phyloP scores from a whole-genome alignment of 2,113 vertebrate species.

The Sclerurus mexicanus region DNA sequence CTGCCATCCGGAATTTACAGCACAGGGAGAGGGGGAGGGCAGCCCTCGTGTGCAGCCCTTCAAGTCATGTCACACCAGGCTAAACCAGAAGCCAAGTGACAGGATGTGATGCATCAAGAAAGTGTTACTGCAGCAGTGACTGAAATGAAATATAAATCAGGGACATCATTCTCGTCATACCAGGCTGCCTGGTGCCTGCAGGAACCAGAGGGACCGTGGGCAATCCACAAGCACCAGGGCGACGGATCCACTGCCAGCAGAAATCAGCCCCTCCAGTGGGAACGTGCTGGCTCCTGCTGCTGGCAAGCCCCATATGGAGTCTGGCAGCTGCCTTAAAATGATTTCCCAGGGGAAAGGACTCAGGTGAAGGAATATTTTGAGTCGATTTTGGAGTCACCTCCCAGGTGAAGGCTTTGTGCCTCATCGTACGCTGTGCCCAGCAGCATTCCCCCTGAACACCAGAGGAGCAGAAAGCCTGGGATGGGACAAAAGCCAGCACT shows the following conservation, averaged over 20 bases:
- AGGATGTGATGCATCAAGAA: not conserved
- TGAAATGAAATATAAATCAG: not conserved
- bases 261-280: not conserved
- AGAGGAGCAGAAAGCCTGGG: no score
- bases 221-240: not conserved
- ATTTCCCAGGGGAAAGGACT: not conserved
- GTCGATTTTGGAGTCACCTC: not conserved
- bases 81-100: not conserved
- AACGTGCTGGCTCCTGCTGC: fast-evolving
- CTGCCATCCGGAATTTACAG: not conserved
- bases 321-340: not conserved
- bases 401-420: not conserved
- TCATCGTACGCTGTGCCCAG: not conserved
- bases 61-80: not conserved
- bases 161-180: fast-evolving
- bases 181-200: not conserved
- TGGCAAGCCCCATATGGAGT: not conserved
- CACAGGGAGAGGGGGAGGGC: not conserved
- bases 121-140: not conserved
- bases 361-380: not conserved
- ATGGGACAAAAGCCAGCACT: no score
- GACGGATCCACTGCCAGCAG: not conserved
- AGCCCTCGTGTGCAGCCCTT: not conserved
- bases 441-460: not conserved
- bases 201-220: fast-evolving